A percentile compares a stretch with the other conserved stretches of the same genome.
Conservation (phyloP, 1,140 invertebrate species). For the Drosophila pruinosa region DNA sequence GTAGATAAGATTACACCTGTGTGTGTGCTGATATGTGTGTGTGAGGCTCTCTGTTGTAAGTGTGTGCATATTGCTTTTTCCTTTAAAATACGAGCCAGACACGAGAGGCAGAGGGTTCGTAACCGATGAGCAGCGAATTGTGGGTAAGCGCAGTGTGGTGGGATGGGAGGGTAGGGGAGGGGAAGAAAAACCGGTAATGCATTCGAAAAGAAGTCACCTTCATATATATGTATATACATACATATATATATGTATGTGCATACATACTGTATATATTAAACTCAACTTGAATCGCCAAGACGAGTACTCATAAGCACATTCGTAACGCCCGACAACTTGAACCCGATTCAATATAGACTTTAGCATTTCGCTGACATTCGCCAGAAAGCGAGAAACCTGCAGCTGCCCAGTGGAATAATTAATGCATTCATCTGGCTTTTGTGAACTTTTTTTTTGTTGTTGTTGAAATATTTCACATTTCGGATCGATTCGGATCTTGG, state of each 20-base stretch:
- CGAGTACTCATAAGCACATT: slow-evolving; percentile 1
- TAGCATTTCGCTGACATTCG: slow-evolving; percentile 34
- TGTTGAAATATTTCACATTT: not conserved
- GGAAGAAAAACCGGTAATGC: slow-evolving; percentile 74
- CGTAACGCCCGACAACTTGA: slow-evolving; percentile 24
- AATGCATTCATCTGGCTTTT: not conserved
- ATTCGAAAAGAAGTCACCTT: slow-evolving; percentile 79
- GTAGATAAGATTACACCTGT: slow-evolving; percentile 70
- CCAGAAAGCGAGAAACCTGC: slow-evolving; percentile 9
- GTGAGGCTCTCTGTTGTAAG: slow-evolving; percentile 10
- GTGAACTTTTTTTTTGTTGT: not conserved
- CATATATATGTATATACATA: slow-evolving; percentile 43
- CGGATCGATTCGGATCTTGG: not conserved
- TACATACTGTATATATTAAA: slow-evolving; percentile 8
- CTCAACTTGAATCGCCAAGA: slow-evolving; percentile 49
- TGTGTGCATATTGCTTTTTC: slow-evolving; percentile 24
- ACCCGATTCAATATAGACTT: slow-evolving; percentile 9
- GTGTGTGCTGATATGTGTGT: slow-evolving; percentile 7
- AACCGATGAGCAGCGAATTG: not conserved
- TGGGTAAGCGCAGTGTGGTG: slow-evolving; percentile 4
- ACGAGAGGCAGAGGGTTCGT: slow-evolving; percentile 6
- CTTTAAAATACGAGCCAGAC: slow-evolving; percentile 19
- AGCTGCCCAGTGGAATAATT: slow-evolving; percentile 11
- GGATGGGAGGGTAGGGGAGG: slow-evolving; percentile 28
- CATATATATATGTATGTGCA: not conserved